Conservation (phyloP, 2,888 invertebrate species). For the Eupithecia exiguata region DNA sequence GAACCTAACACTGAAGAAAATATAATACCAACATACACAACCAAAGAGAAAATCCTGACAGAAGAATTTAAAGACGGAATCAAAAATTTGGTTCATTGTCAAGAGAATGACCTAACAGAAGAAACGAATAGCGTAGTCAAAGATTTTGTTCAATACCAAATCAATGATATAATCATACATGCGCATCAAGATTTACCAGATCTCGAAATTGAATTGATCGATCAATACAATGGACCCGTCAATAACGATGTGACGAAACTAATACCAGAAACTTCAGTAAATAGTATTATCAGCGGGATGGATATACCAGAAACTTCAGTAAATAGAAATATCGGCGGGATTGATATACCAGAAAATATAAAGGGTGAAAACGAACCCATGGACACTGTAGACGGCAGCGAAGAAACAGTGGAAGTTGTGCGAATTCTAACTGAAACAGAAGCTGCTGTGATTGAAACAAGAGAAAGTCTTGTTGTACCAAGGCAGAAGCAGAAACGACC, state of each 20-base stretch:
- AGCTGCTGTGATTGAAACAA: conserved; percentile 16
- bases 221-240: conserved; percentile 11
- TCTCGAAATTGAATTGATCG: conserved; percentile 26
- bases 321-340: background rate
- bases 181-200: conserved; percentile 11
- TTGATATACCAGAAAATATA: background rate
- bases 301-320: background rate
- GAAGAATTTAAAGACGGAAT: conserved; percentile 3
- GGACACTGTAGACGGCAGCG: background rate
- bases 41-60: background rate
- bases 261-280: background rate
- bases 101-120: conserved; percentile 4
- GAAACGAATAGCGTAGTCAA: conserved; percentile 15
- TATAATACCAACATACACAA: background rate
- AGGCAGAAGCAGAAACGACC: background rate
- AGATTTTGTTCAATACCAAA: conserved; percentile 22
- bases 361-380: background rate
- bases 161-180: conserved; percentile 24
- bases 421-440: conserved; percentile 12
- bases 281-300: background rate
- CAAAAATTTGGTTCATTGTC: conserved; percentile 16
- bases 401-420: conserved; percentile 11
- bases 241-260: background rate
- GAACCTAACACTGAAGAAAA: background rate
- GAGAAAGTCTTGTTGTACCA: conserved; percentile 11